phyloP scores from a whole-genome alignment of 2,888 invertebrate genomes.

The Thymelicus acteon region DNA sequence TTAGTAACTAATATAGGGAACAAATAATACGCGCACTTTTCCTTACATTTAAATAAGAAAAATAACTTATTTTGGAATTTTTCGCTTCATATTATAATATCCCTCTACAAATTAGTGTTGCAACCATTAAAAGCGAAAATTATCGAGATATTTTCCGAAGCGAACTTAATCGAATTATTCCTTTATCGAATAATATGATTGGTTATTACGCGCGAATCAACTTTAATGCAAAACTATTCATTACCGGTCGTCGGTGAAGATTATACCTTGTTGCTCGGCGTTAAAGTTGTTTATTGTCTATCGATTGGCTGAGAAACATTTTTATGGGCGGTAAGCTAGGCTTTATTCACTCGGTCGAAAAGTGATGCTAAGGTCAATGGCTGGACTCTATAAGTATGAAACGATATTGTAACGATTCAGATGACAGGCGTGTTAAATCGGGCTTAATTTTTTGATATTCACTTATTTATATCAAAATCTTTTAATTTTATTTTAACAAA shows the following conservation, averaged over 20 bases:
- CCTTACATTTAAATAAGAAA: no score
- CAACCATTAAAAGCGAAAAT: conserved; percentile 38
- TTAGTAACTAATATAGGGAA: no score
- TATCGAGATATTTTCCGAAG: conserved; percentile 41
- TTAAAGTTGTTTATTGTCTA: conserved; percentile 45
- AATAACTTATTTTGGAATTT: background rate
- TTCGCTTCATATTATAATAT: conserved; percentile 12
- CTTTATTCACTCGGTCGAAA: conserved; percentile 46
- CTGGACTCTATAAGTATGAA: conserved; percentile 50
- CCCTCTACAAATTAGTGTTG: conserved; percentile 18
- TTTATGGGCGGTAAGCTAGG: conserved; percentile 49
- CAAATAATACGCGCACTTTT: no score
- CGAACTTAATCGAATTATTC: conserved; percentile 50
- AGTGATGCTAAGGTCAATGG: conserved; percentile 51
- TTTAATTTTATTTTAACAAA: no score
- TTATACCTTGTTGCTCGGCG: conserved; percentile 30
- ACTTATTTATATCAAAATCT: conserved; percentile 35
- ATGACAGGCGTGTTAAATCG: conserved; percentile 56
- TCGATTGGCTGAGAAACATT: conserved; percentile 41
- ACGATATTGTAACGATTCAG: conserved; percentile 52
- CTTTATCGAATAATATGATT: conserved; percentile 50
- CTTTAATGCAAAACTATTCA: conserved; percentile 55
- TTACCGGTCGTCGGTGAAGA: conserved; percentile 42
- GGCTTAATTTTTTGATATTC: conserved; percentile 47
- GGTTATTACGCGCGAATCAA: conserved; percentile 56